Evolutionary conservation across 2,113 vertebrate genomes (phyloP).

Genomic region (Camelus dromedarius): DNA sequence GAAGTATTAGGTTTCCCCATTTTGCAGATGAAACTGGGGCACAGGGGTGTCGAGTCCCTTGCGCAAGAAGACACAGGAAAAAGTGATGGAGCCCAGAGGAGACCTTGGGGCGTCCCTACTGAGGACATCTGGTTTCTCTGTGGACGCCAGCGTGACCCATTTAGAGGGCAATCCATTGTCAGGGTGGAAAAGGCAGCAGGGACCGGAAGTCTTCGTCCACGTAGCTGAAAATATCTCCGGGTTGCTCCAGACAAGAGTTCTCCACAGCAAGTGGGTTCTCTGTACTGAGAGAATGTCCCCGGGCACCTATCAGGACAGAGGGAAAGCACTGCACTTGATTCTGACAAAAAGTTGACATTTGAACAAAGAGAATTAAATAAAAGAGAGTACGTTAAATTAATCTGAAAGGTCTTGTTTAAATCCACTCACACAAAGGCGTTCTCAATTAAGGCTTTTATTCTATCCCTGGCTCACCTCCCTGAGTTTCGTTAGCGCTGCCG

Average conservation of each 20-base stretch:
- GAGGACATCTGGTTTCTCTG: neutral
- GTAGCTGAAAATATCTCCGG: neutral
- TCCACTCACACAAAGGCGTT: neutral
- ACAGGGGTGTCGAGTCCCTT: neutral
- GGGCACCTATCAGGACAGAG: neutral
- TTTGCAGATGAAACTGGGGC: neutral
- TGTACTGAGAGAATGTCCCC: neutral
- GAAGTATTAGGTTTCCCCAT: neutral
- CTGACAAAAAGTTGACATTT: conserved; percentile 26
- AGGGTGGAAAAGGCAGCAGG: neutral
- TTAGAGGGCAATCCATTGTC: neutral
- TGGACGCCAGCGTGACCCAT: neutral
- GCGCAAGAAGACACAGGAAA: neutral
- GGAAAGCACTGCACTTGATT: neutral
- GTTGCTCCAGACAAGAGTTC: neutral
- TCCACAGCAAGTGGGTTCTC: neutral
- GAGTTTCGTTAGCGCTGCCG: neutral
- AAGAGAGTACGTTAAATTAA: conserved; percentile 27
- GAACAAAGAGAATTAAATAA: conserved; percentile 75
- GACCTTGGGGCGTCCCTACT: no score
- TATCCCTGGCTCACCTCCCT: neutral
- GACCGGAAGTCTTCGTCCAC: neutral
- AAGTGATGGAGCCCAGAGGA: accelerated
- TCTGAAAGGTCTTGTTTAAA: conserved; percentile 54
- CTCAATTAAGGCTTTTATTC: neutral